These are phyloP conservation scores for Artibeus lituratus DNA, from an alignment of 2,797 vertebrate species.

Conservation along the genomic window DNA sequence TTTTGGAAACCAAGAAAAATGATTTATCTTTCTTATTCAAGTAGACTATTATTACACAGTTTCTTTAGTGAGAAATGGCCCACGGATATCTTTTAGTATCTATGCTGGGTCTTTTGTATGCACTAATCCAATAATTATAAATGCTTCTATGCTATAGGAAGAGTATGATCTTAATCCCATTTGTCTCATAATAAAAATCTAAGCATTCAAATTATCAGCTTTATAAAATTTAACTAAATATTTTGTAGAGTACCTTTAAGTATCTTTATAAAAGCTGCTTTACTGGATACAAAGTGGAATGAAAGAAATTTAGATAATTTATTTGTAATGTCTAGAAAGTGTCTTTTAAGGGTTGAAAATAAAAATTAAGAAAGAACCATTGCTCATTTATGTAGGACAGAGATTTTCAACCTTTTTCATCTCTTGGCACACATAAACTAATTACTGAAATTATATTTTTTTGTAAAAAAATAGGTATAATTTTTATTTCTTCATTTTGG, in stretches of 20 bases:
- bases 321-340: neutral
- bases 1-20: slow-evolving; percentile 16
- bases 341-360: neutral
- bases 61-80: neutral
- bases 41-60: neutral
- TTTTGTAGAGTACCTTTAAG: neutral
- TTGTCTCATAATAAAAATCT: slow-evolving; percentile 2
- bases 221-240: neutral
- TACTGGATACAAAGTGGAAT: neutral
- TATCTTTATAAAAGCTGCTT: slow-evolving; percentile 27
- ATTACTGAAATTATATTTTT: neutral
- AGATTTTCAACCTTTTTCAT: neutral
- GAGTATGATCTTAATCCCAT: neutral
- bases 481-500: neutral
- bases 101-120: neutral
- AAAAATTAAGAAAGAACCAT: neutral
- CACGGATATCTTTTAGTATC: neutral
- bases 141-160: neutral
- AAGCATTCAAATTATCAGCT: neutral
- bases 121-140: neutral
- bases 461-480: neutral
- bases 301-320: neutral
- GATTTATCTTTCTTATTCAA: neutral
- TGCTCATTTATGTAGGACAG: neutral
- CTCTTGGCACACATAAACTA: neutral